A percentile compares a stretch with the other conserved stretches of the same genome.
Evolutionary conservation across 2,113 vertebrate genomes (phyloP).

Genomic region (Artemisiospiza belli): DNA sequence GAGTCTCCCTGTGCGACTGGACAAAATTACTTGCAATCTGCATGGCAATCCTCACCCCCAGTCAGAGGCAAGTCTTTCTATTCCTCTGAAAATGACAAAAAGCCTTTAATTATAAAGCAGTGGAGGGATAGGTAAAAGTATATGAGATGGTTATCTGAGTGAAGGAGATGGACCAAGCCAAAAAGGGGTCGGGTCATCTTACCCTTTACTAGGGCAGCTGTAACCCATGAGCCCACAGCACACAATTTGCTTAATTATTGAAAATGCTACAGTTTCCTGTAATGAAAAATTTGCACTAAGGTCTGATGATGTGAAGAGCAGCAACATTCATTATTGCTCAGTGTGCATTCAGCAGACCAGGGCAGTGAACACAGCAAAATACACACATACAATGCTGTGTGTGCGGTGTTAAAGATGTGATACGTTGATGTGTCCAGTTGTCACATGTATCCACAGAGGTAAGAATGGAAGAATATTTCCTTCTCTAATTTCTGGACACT

Average conservation of each 20-base stretch:
- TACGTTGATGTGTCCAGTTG: accelerated
- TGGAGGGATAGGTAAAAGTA: not conserved
- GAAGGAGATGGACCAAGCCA: not conserved
- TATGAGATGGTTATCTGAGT: not conserved
- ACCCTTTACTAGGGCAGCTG: not conserved
- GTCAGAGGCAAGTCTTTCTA: not conserved
- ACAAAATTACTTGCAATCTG: not conserved
- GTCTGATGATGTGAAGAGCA: not conserved
- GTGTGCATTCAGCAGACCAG: not conserved
- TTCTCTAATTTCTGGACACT: not conserved
- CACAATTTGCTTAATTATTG: not conserved
- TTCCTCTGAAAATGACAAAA: not conserved
- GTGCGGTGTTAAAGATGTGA: not conserved
- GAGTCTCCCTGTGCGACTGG: not conserved
- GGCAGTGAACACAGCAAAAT: not conserved
- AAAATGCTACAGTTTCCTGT: not conserved
- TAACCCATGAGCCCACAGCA: accelerated
- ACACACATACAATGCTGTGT: too few species aligned
- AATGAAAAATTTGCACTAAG: not conserved
- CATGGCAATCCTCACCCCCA: not conserved
- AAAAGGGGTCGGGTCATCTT: not conserved
- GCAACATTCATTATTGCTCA: not conserved
- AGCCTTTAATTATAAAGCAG: not conserved
- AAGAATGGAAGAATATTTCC: not conserved
- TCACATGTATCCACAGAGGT: not conserved